A percentile compares a stretch with the other conserved stretches of the same genome.
Conservation (phyloP, 2,113 vertebrate species). For the Opisthocomus hoazin region DNA sequence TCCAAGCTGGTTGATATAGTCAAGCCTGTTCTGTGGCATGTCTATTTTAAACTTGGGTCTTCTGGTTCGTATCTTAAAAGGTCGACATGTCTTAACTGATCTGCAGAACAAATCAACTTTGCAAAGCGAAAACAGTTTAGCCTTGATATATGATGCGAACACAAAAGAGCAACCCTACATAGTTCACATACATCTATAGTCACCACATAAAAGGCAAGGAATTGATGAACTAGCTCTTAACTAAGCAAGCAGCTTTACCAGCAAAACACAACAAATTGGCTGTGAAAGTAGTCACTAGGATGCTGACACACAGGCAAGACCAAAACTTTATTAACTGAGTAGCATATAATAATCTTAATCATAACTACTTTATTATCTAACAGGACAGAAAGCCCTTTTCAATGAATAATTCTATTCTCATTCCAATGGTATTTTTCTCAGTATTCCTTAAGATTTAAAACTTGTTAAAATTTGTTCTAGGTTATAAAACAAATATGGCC, state of each 20-base stretch:
- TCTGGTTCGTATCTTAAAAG: conserved; percentile 49
- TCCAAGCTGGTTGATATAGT: conserved; percentile 16
- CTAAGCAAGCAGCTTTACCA: neutral
- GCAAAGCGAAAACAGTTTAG: conserved; percentile 27
- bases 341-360: neutral
- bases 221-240: neutral
- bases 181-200: neutral
- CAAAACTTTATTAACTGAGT: neutral
- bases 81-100: conserved; percentile 30
- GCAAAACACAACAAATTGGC: neutral
- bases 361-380: neutral
- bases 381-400: neutral
- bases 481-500: neutral
- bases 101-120: conserved; percentile 36
- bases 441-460: neutral
- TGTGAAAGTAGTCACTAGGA: neutral
- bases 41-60: conserved; percentile 55
- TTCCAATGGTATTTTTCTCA: neutral
- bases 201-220: conserved; percentile 7
- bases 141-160: conserved; percentile 10
- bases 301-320: neutral
- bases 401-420: neutral
- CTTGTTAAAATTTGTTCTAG: neutral
- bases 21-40: conserved; percentile 6
- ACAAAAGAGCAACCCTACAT: neutral